Base-by-base conservation (phyloP, 2,797 vertebrate genomes). In the Phyllotis vaccarum region DNA sequence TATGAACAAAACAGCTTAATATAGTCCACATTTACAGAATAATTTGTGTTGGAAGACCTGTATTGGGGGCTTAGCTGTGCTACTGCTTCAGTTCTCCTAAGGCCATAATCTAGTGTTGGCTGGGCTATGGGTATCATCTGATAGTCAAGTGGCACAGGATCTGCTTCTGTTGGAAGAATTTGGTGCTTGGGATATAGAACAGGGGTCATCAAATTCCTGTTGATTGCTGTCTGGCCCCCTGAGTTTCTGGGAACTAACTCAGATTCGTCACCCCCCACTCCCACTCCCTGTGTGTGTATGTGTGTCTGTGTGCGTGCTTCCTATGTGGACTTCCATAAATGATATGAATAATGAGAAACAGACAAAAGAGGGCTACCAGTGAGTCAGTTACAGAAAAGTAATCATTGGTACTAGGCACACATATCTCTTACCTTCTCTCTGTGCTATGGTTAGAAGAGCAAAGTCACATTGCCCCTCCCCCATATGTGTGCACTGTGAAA, bases 91-190 rank as follows among this genome's bases (percentile, higher is more conserved):
- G 1, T 17, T 82, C 60, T 43, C 10, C 29, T 1, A 10, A 54
- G 27, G 49, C 40, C 17, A 6, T 34, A 12, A 0, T 60, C 56
- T 34, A 7, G 6, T 10, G 3, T 6, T 76, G 54, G 29, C 19
- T 17, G 27, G 19, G 21, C 54, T 76, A 31, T 0, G 5, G 1
- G 21, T 1, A 34, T 21, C 3, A 19, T 34, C 70, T 49, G n/a
- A 60, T 10, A 66, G 5, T 37, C 70, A 85, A 3, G 22, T 29
- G 40, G 52, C n/a, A 76, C 40, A 52, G 19, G 31, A 5, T 40
- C 8, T 6, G 10, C 34, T 60, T 82, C 9, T n/a, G 13, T 40
- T 87, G 43, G 46, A 40, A 78, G 87, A 81, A 40, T 24, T 82
- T 10, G 6, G 40, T 46, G 24, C 29, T 78, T 22, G 17, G 52